Conservation (phyloP, 1,140 invertebrate genomes). For the Chymomyza costata region DNA sequence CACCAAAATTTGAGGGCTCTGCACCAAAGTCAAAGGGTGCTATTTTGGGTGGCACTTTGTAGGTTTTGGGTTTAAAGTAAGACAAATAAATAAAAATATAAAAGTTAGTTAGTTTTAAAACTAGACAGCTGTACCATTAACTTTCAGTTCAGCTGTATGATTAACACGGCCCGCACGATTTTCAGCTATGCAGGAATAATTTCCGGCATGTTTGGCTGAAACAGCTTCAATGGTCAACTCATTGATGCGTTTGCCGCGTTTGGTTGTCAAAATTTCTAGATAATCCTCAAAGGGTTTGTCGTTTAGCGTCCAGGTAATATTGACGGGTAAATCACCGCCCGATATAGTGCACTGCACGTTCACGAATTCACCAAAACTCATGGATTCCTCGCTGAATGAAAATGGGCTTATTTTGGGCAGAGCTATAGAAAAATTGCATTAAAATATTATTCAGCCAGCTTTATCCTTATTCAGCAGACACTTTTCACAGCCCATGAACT, state of each 20-base stretch:
- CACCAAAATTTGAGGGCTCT: conserved; percentile 83
- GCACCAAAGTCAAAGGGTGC: conserved; percentile 80
- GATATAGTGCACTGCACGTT: conserved; percentile 82
- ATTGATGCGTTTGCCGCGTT: conserved; percentile 82
- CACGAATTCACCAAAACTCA: conserved; percentile 84
- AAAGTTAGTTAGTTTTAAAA: conserved; percentile 9
- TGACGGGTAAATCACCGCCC: conserved; percentile 82
- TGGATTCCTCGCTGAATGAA: conserved; percentile 80
- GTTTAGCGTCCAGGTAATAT: conserved; percentile 80
- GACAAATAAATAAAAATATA: conserved; percentile 26
- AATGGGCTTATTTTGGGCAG: conserved; percentile 80
- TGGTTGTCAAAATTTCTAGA: conserved; percentile 77
- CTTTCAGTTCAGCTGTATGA: conserved; percentile 81
- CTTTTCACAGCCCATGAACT: not conserved
- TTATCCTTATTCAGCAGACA: not conserved
- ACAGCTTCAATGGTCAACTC: conserved; percentile 86
- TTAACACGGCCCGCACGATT: conserved; percentile 82
- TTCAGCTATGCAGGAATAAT: conserved; percentile 86
- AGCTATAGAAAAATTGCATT: conserved; percentile 71
- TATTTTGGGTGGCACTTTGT: conserved; percentile 81
- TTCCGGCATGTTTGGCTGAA: conserved; percentile 84
- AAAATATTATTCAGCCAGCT: too few species aligned
- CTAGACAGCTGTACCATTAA: conserved; percentile 80
- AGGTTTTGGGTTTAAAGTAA: not conserved
- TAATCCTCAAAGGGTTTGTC: conserved; percentile 76